Evolutionary conservation across 37 sponge, comb jelly and placozoan species (phyloP).

Genomic region (Tethya wilhelma): DNA sequence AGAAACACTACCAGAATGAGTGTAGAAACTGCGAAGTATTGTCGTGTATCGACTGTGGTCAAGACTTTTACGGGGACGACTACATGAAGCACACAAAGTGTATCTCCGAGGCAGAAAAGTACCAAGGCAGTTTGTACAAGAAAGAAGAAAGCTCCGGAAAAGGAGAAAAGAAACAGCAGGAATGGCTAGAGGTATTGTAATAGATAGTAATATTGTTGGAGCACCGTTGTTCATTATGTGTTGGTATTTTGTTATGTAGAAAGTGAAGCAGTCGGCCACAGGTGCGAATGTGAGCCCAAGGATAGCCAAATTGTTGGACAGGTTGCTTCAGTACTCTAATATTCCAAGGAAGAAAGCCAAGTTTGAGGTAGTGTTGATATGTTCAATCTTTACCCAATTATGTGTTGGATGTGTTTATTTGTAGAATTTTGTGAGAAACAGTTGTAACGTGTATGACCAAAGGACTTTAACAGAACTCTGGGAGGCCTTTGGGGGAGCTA

Average conservation of each 20-base stretch:
- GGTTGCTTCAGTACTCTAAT: slow-evolving; percentile 85
- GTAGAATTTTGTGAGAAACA: slow-evolving; percentile 93
- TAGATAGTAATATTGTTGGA: not conserved
- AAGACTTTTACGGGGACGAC: slow-evolving; percentile 89
- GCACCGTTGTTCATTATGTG: not conserved
- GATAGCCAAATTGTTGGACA: slow-evolving; percentile 65
- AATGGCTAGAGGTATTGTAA: slow-evolving; percentile 96
- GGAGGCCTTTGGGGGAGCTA: slow-evolving; percentile 68
- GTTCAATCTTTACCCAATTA: not conserved
- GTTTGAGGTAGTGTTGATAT: slow-evolving; percentile 73
- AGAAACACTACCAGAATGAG: slow-evolving; percentile 86
- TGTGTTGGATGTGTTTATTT: not conserved
- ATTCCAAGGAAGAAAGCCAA: slow-evolving; percentile 94
- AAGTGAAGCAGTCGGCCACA: slow-evolving; percentile 49
- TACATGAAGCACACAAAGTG: slow-evolving; percentile 89
- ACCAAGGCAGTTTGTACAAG: slow-evolving; percentile 91
- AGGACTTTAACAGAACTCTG: slow-evolving; percentile 74
- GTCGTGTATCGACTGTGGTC: slow-evolving; percentile 99
- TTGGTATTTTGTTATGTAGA: slow-evolving; percentile 29
- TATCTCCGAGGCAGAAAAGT: slow-evolving; percentile 95
- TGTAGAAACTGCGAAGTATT: slow-evolving; percentile 74
- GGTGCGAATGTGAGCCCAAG: slow-evolving; percentile 48
- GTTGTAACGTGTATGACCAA: slow-evolving; percentile 75
- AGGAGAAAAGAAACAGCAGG: slow-evolving; percentile 90
- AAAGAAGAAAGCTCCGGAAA: slow-evolving; percentile 67